phyloP scores from a whole-genome alignment of 2,888 invertebrate genomes.

The Congeria kusceri region DNA sequence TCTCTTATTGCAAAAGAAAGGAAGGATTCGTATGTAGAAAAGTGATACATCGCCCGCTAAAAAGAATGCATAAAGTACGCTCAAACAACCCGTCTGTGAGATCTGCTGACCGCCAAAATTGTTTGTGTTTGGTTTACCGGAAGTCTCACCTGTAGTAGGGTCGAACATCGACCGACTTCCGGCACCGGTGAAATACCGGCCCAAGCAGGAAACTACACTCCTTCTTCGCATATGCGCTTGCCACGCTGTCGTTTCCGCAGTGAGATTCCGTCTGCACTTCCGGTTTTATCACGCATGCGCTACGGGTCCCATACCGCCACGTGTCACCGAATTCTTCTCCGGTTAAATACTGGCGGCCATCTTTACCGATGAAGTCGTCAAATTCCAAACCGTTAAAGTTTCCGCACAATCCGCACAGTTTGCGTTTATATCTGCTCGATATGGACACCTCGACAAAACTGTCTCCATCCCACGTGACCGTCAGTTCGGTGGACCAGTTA shows the following conservation, averaged over 20 bases:
- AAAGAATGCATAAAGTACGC: too few species aligned
- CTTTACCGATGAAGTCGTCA: slow-evolving; percentile 90
- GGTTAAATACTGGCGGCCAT: slow-evolving; percentile 88
- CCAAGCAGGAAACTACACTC: slow-evolving; percentile 87
- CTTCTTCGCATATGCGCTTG: slow-evolving; percentile 72
- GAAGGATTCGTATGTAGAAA: too few species aligned
- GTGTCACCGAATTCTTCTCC: slow-evolving; percentile 92
- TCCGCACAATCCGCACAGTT: slow-evolving; percentile 96
- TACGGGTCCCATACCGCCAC: slow-evolving; percentile 94
- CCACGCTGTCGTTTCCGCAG: slow-evolving; percentile 70
- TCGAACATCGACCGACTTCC: slow-evolving; percentile 91
- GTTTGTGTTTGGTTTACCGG: too few species aligned
- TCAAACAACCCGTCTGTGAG: too few species aligned
- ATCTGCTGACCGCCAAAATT: too few species aligned
- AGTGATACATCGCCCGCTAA: too few species aligned
- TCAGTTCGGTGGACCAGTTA: slow-evolving; percentile 88
- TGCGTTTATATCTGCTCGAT: slow-evolving; percentile 90
- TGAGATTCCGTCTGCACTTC: slow-evolving; percentile 67
- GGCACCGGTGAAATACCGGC: slow-evolving; percentile 91
- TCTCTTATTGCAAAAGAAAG: too few species aligned
- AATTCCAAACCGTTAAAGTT: slow-evolving; percentile 95
- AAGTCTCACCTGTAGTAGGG: slow-evolving; percentile 90
- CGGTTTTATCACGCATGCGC: slow-evolving; percentile 77
- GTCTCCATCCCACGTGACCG: slow-evolving; percentile 96
- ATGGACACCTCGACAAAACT: slow-evolving; percentile 95